phyloP scores from a whole-genome alignment of 2,113 vertebrate species.

The Phylloscopus whistleri region DNA sequence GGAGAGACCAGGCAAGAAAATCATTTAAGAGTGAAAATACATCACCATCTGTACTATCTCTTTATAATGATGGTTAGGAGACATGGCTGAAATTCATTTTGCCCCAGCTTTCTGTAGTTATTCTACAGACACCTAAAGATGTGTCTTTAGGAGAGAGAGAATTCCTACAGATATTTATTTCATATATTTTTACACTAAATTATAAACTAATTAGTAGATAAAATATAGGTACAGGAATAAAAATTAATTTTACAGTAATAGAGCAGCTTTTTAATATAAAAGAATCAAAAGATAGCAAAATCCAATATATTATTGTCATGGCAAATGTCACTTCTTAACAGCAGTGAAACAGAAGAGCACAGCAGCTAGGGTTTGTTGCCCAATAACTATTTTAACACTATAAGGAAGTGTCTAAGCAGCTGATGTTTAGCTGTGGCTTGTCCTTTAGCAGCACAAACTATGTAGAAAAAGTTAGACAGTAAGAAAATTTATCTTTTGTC shows the following conservation, averaged over 20 bases:
- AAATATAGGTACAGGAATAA: background rate
- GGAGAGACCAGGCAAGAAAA: background rate
- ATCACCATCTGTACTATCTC: background rate
- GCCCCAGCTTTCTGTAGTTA: background rate
- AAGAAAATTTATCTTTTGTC: background rate
- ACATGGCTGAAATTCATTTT: background rate
- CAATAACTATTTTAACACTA: background rate
- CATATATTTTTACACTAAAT: background rate
- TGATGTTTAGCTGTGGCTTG: background rate
- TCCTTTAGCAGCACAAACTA: background rate
- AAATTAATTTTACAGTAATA: background rate
- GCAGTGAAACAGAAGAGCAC: background rate
- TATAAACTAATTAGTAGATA: background rate
- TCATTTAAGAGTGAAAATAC: background rate
- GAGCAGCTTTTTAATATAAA: background rate
- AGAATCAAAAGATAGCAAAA: background rate
- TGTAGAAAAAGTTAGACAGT: background rate
- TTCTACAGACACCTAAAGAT: background rate
- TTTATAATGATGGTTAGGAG: background rate
- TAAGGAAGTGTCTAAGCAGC: background rate
- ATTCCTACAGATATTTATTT: background rate
- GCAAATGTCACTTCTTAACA: background rate
- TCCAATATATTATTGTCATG: background rate
- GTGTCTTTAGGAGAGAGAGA: background rate
- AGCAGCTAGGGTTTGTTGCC: background rate